Base-by-base conservation (phyloP, 2,888 invertebrate genomes). In the Tanytarsus gracilentus region DNA sequence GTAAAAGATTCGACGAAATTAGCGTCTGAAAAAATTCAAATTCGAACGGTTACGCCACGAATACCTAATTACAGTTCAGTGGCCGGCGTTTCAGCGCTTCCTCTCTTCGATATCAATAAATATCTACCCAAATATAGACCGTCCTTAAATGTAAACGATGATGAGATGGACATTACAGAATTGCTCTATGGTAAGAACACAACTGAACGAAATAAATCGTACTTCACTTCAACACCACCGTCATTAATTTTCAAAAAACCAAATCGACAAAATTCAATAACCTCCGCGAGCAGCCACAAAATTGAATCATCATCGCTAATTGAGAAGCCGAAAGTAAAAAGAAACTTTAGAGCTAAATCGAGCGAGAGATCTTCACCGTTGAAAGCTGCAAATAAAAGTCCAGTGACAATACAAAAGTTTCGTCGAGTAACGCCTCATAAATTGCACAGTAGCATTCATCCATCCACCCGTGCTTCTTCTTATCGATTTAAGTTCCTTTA, bases 31-130 rank as follows among this genome's bases (percentile, higher is more conserved):
- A 18, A 44, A 18, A 18, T 44, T 6, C 3, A 2, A 3, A n/a
- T n/a, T 27, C 16, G n/a, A 16, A 7, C 6, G 14, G 9, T 16
- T 6, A 8, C 25, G 3, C 4, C 26, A 44, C 6, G 23, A 18
- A 7, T 44, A 4, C 44, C 44, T 9, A 44, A 44, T 18, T 44
- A 18, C 9, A 44, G 21, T 4, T 21, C 60, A 26, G 49, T 18
- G 21, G 18, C 50, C 14, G 50, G 29, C 6, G 2, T 23, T 1
- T 18, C 27, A 6, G 33, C 21, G 9, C 11, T 60, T 1, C 60
- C 50, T 11, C 7, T 60, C n/a, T 60, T 50, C 18, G 60, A 60
- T 14, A 50, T 50, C 14, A 60, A 30, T 14, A 60, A 49, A n/a
- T 60, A 25, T 36, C 36, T 40, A 21, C 60, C 60, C 8, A 50